A percentile compares a stretch with the other conserved stretches of the same genome.
phyloP scores from a whole-genome alignment of 2,888 invertebrate species.

The Leptura quadrifasciata region DNA sequence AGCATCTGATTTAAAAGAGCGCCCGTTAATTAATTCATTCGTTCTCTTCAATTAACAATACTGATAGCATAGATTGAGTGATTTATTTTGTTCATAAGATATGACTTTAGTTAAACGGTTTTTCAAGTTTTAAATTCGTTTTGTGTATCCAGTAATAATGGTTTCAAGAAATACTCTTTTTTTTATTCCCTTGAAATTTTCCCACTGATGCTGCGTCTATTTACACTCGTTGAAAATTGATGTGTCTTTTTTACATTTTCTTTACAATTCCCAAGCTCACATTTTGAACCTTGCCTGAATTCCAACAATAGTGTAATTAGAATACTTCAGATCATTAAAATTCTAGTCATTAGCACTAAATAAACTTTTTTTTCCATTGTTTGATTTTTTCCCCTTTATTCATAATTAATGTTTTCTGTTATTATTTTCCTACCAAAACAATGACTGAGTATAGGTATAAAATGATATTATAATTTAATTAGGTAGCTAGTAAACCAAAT shows the following conservation, averaged over 20 bases:
- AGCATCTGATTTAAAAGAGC: no score
- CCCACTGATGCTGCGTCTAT: conserved; percentile 1
- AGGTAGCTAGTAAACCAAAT: neutral
- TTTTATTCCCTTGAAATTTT: neutral
- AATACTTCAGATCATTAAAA: neutral
- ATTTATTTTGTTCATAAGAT: no score
- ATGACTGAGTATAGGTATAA: neutral
- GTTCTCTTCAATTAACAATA: no score
- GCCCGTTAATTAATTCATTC: no score
- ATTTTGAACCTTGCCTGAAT: neutral
- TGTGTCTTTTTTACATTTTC: conserved; percentile 12
- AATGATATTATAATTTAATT: neutral
- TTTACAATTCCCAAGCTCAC: conserved; percentile 2
- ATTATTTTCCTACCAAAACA: neutral
- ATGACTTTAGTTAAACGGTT: neutral
- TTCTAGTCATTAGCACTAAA: neutral
- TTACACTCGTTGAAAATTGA: conserved; percentile 10
- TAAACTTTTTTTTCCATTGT: neutral
- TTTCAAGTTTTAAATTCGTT: neutral
- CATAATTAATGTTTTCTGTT: conserved; percentile 12
- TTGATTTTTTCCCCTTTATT: neutral
- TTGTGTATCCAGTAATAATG: neutral
- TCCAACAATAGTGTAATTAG: conserved; percentile 10
- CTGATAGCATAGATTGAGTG: no score
- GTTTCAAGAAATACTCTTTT: neutral